Conservation (phyloP, 1,140 invertebrate species). For the Calycopis cecrops region DNA sequence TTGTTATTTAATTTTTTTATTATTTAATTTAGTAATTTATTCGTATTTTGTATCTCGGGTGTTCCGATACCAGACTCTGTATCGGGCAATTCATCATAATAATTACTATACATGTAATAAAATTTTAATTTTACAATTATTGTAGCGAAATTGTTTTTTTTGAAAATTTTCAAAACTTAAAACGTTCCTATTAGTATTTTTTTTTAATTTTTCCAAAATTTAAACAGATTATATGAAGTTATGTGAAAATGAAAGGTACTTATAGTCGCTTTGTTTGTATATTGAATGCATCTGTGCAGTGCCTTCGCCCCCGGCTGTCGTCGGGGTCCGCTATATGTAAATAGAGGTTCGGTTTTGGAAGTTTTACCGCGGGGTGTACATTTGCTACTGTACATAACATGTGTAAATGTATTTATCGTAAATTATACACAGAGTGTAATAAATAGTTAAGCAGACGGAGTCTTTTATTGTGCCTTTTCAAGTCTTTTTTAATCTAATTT, state of each 20-base stretch:
- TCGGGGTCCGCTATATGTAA: constrained; percentile 45
- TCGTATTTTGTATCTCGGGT: neutral
- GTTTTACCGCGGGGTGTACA: constrained; percentile 37
- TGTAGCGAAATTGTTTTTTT: neutral
- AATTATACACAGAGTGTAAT: constrained; percentile 70
- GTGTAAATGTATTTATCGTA: constrained; percentile 69
- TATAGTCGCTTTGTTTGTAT: constrained; percentile 5
- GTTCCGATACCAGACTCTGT: neutral
- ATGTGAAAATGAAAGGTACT: neutral
- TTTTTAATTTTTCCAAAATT: neutral
- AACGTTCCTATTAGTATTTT: constrained; percentile 10
- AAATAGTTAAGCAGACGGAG: constrained; percentile 60
- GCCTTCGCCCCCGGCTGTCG: constrained; percentile 8
- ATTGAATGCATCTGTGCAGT: constrained; percentile 2
- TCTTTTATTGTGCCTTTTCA: neutral
- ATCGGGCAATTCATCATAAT: neutral
- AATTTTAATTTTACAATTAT: too few species aligned
- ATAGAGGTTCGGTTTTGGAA: constrained; percentile 49
- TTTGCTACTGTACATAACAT: constrained; percentile 70
- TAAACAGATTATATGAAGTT: too few species aligned
- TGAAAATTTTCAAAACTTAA: neutral
- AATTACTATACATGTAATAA: neutral
- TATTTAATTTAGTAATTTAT: constrained; percentile 6
- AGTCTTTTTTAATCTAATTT: too few species aligned
- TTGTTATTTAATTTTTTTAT: constrained; percentile 1